Evolutionary conservation across 2,113 vertebrate genomes (phyloP), one percentile per base, ranked within the genome.

Genomic region (Pungitius pungitius): DNA sequence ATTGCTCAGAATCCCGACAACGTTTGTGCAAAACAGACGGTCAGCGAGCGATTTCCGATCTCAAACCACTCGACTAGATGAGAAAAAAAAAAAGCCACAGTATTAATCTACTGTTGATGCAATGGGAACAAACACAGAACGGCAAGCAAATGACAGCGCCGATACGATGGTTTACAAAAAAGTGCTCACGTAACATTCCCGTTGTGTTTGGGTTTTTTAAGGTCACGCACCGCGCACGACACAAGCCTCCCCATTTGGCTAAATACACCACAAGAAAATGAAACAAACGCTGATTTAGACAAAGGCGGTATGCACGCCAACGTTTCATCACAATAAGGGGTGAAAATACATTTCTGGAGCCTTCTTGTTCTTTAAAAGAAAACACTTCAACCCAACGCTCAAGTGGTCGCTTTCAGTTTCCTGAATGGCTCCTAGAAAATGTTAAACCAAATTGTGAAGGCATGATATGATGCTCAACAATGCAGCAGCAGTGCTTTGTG

Each of bases 141-240:
- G 80, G 14, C 43, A 73, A 77, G 74, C 60, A 82, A 83, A 81
- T 72, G 66, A 74, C 62, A 59, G 33, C 64, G 70, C 60, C 62
- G 54, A 77, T 80, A 64, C 73, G 75, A 68, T 0, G 2, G 58
- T 62, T 66, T 18, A 17, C 0, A 35, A 56, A 42, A n/a, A 58
- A 77, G 47, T 40, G 5, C 14, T 59, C 40, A 22, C 22, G 69
- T 64, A 75, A 67, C 12, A 65, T 78, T 65, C 20, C 51, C 11
- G 43, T 62, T 58, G 63, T 68, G 65, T 74, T 74, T 40, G 37
- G 54, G 71, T 72, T 78, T 65, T 33, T 75, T 78, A 61, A 59
- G 65, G 61, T 83, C 72, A 80, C 67, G 56, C 58, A 77, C 49
- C 54, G 67, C 62, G 55, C 37, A 55, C 56, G 30, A 64, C 27